Conservation (phyloP, 2,797 vertebrate species). For the Catharus ustulatus region DNA sequence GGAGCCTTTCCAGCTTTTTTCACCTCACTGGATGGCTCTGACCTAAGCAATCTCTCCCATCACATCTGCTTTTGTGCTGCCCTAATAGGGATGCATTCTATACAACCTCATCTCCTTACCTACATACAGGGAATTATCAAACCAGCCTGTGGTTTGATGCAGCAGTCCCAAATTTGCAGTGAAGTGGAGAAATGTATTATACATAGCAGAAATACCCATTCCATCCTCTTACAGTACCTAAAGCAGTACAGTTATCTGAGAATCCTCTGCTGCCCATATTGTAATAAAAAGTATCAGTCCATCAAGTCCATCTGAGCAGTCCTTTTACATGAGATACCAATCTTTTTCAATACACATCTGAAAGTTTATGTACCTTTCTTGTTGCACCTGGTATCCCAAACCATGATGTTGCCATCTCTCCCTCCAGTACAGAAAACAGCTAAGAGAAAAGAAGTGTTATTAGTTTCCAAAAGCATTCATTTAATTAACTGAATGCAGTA, state of each 20-base stretch:
- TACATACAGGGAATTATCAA: neutral
- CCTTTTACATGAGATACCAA: neutral
- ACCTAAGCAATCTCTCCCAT: neutral
- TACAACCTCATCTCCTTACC: neutral
- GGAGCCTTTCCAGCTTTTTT: neutral
- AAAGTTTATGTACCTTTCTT: conserved; percentile 87
- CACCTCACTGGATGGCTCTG: neutral
- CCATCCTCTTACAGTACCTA: neutral
- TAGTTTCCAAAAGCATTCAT: neutral
- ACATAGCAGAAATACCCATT: neutral
- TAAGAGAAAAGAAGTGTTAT: conserved; percentile 54
- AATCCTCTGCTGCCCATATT: neutral
- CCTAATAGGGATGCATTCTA: neutral
- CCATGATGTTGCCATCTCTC: conserved; percentile 96
- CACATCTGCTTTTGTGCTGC: neutral
- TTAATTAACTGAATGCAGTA: neutral
- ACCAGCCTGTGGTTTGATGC: neutral
- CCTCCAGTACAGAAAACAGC: conserved; percentile 96
- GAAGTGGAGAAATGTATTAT: neutral
- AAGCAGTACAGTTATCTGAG: neutral
- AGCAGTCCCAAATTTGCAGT: neutral
- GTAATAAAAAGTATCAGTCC: neutral
- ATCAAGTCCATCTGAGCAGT: neutral
- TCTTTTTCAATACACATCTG: neutral
- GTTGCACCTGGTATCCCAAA: conserved; percentile 96